Evolutionary conservation across 2,797 vertebrate genomes (phyloP), one percentile per base, ranked within the genome.

Genomic region (Sebastes aleutianus): DNA sequence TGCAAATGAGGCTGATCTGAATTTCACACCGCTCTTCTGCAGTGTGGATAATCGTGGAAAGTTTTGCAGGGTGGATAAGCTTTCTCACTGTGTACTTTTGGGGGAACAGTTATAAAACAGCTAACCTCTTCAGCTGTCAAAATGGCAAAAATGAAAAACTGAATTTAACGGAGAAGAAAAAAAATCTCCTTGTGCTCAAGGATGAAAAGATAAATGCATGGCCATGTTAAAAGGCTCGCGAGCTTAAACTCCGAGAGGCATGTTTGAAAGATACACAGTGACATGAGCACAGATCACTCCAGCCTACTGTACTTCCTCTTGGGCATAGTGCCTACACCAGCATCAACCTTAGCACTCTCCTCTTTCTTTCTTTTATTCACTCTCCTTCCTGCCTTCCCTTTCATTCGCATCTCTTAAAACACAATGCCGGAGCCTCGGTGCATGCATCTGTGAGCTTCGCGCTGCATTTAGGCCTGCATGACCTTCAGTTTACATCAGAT

Each of bases 211-310:
- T 70, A 84, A 90, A 77, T 74, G 79, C 75, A 56, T 6, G 47
- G 74, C 73, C 65, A 76, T 69, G 36, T 79, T 82, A 76, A 88
- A 82, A 32, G 79, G 74, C 77, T 84, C 74, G 79, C 65, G 47
- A 89, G 85, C 68, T 81, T 89, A 70, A 84, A 77, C 73, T 88
- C 85, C 12, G 63, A 79, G 57, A 85, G 85, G 59, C 80, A 74
- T 27, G 62, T 83, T 80, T 91, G 72, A 85, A 76, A 88, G 79
- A 94, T 89, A 78, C 89, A 88, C 75, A 89, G 88, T 91, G 92
- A 94, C 93, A 92, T 64, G 84, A 93, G 87, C 77, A 88, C 91
- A 91, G 82, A 90, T 90, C 75, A 90, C 76, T 89, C 64, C 85
- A 80, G 80, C 85, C 78, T 80, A 86, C 87, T 89, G 68, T 86